These are phyloP conservation scores for Zapus hudsonius DNA, from an alignment of 2,113 vertebrate species.

Conservation along the genomic window DNA sequence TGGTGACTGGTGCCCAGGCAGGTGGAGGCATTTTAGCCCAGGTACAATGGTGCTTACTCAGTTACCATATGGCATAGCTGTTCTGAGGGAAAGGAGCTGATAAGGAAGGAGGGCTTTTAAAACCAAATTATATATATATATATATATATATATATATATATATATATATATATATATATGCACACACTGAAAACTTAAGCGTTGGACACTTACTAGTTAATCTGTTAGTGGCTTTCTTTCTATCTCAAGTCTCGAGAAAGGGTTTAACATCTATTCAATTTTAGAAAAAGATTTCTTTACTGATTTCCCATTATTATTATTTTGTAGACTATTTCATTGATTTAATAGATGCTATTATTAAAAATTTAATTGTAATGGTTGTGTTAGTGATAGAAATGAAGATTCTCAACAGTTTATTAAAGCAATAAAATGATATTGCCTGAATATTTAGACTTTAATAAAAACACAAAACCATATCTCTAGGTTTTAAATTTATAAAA, in stretches of 20 bases:
- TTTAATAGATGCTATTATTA: background rate
- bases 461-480: slow-evolving; percentile 1
- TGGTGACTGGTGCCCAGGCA: no score
- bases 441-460: no score
- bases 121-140: no score
- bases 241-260: background rate
- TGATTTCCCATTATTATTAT: background rate
- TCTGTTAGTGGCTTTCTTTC: background rate
- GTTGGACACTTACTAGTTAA: no score
- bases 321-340: background rate
- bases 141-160: no score
- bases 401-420: slow-evolving; percentile 2
- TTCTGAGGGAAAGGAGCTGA: no score
- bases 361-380: background rate
- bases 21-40: no score
- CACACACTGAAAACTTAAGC: no score
- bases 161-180: no score
- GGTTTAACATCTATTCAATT: background rate
- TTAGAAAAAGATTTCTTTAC: background rate
- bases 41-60: no score
- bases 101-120: no score
- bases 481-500: slow-evolving; percentile 32
- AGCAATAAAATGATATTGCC: background rate
- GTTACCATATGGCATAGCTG: no score
- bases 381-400: background rate